A percentile compares a stretch with the other conserved stretches of the same genome.
Evolutionary conservation across 1,140 invertebrate genomes (phyloP).

Genomic region (Drosophila chauvacae): DNA sequence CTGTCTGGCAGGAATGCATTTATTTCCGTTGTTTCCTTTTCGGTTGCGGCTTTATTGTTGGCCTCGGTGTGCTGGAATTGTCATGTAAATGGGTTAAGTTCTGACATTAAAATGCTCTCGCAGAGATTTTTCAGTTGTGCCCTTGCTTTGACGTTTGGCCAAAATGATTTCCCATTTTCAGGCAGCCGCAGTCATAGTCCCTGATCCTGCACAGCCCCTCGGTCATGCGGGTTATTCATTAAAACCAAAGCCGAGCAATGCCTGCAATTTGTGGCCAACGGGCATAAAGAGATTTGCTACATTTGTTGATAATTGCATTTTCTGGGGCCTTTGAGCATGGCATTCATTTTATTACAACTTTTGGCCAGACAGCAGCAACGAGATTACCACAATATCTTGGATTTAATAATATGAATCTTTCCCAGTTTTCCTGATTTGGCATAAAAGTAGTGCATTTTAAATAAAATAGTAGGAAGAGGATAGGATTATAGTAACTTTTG

Average conservation of each 20-base stretch:
- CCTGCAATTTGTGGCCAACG: conserved; percentile 22
- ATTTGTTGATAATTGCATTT: conserved; percentile 55
- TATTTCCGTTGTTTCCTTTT: conserved; percentile 44
- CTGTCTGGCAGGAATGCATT: conserved; percentile 37
- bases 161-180: conserved; percentile 47
- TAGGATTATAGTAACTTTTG: no score
- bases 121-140: conserved; percentile 52
- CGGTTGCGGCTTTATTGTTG: conserved; percentile 48
- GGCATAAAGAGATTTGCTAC: conserved; percentile 41
- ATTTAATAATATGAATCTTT: background rate
- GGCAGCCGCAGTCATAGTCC: conserved; percentile 6
- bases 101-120: conserved; percentile 71
- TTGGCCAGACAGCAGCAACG: background rate
- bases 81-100: conserved; percentile 81
- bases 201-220: conserved; percentile 9
- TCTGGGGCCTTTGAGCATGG: conserved; percentile 18
- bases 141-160: conserved; percentile 41
- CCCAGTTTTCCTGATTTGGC: background rate
- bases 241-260: conserved; percentile 41
- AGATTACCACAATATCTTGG: background rate
- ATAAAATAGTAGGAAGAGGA: no score
- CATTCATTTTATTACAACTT: conserved; percentile 22
- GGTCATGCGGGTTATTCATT: conserved; percentile 36
- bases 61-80: conserved; percentile 52
- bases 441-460: background rate